These are phyloP conservation scores for Xylota segnis DNA, from an alignment of 2,888 invertebrate genomes.

Conservation along the genomic window DNA sequence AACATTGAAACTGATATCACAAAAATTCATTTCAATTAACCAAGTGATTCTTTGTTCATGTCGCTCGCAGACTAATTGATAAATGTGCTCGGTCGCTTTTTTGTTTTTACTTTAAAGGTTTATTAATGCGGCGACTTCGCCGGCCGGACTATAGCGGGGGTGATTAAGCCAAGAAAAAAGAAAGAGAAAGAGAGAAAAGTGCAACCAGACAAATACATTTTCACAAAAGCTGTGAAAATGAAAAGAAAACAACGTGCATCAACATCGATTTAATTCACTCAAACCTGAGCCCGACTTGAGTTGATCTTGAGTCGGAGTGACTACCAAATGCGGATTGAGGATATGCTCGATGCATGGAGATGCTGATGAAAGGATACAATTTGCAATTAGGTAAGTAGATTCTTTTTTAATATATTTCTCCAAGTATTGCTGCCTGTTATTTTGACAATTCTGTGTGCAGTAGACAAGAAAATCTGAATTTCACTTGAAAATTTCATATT, in stretches of 20 bases:
- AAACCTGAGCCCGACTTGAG: constrained; percentile 53
- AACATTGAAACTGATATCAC: constrained; percentile 2
- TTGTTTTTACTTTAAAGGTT: constrained; percentile 28
- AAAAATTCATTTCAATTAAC: constrained; percentile 25
- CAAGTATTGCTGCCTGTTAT: too few species aligned
- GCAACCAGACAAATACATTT: neutral
- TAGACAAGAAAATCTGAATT: too few species aligned
- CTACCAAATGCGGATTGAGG: too few species aligned
- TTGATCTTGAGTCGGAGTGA: constrained; percentile 13
- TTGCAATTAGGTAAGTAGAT: neutral
- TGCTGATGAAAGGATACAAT: neutral
- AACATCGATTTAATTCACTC: constrained; percentile 42
- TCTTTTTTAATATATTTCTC: too few species aligned
- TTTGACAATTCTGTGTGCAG: too few species aligned
- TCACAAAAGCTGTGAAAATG: constrained; percentile 23
- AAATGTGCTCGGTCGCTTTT: constrained; percentile 31
- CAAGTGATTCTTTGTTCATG: neutral
- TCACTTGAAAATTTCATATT: too few species aligned
- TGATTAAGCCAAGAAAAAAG: constrained; percentile 19
- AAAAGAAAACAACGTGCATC: constrained; percentile 52
- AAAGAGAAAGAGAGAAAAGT: neutral
- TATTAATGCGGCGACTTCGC: constrained; percentile 32
- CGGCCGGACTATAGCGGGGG: constrained; percentile 43
- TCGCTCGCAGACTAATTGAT: constrained; percentile 50
- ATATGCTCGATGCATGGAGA: neutral